Conservation (phyloP, 1,140 invertebrate genomes). For the Battus philenor region DNA sequence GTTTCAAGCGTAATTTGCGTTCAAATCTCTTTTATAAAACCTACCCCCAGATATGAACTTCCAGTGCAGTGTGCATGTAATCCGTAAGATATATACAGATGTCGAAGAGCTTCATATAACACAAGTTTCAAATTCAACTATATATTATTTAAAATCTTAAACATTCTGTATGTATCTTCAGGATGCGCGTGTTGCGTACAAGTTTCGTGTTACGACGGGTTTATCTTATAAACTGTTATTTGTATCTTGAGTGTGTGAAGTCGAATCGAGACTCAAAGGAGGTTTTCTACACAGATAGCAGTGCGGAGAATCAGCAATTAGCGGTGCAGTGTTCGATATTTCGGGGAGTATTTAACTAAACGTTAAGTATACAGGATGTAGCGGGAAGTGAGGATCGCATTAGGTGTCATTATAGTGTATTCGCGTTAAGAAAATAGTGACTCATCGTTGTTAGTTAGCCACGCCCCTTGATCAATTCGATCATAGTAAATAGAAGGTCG, state of each 20-base stretch:
- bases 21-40: no score
- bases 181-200: background rate
- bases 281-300: background rate
- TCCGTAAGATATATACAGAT: slow-evolving; percentile 21
- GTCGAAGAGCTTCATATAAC: slow-evolving; percentile 12
- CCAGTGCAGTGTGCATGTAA: slow-evolving; percentile 28
- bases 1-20: no score
- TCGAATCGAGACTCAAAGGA: slow-evolving; percentile 1
- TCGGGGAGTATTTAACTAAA: no score
- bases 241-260: background rate
- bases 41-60: slow-evolving; percentile 23
- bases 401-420: no score
- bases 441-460: no score
- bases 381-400: no score
- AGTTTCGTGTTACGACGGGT: background rate
- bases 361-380: no score
- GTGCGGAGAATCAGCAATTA: slow-evolving; percentile 1
- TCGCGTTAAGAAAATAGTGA: no score
- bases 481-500: no score
- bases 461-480: no score
- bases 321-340: slow-evolving; percentile 14
- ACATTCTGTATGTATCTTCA: slow-evolving; percentile 24
- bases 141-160: no score
- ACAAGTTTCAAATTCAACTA: no score
- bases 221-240: background rate